Conservation (phyloP, 2,888 invertebrate genomes). For the Rotaria macrura region DNA sequence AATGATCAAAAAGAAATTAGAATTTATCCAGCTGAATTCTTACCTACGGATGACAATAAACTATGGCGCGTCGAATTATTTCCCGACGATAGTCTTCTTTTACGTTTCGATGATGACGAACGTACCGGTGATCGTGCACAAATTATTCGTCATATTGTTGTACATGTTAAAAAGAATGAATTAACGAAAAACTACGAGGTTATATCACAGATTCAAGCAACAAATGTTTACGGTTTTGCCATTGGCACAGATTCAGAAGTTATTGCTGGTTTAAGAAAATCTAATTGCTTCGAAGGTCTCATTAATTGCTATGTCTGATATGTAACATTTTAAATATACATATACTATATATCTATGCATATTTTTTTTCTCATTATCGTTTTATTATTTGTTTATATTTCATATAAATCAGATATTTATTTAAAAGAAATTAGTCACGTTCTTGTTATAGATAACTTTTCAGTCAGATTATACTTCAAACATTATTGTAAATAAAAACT, state of each 20-base stretch:
- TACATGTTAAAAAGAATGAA: not conserved
- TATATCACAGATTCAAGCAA: not conserved
- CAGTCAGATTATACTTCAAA: not conserved
- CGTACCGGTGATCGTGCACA: not conserved
- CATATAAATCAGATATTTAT: not conserved
- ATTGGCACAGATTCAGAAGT: not conserved
- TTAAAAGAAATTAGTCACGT: not conserved
- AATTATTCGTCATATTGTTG: not conserved
- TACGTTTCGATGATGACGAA: not conserved
- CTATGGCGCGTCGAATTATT: not conserved
- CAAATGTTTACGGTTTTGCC: not conserved
- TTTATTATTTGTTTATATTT: not conserved
- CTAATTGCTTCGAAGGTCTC: slow-evolving; percentile 11
- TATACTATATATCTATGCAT: not conserved
- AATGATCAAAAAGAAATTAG: not conserved
- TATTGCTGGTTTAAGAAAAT: not conserved
- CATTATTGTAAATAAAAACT: not conserved
- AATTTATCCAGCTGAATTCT: not conserved
- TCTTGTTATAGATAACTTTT: not conserved
- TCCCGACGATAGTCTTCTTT: not conserved
- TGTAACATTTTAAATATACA: not conserved
- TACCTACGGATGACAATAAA: not conserved
- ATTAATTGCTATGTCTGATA: not conserved
- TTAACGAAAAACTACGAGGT: not conserved
- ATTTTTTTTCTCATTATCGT: not conserved